A percentile compares a stretch with the other conserved stretches of the same genome.
phyloP scores from a whole-genome alignment of 2,888 invertebrate species.

The Drosophila meridionalis region DNA sequence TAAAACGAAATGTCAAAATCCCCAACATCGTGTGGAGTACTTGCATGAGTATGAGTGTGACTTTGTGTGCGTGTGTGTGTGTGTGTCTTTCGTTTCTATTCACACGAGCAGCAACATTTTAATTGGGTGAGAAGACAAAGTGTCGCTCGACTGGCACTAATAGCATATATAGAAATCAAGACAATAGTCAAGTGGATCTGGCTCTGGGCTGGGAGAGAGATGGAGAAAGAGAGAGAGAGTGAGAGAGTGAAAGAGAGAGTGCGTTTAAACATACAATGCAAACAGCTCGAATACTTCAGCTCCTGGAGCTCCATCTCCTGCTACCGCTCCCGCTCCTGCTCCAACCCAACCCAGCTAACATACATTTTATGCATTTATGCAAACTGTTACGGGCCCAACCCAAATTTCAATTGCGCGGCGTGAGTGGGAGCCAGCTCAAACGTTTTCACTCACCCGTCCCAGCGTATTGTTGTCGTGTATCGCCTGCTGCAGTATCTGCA shows the following conservation, averaged over 20 bases:
- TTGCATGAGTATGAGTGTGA: slow-evolving; percentile 29
- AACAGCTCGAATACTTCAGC: slow-evolving; percentile 57
- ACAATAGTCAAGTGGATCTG: slow-evolving; percentile 56
- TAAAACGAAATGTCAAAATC: slow-evolving; percentile 46
- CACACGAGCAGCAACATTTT: slow-evolving; percentile 58
- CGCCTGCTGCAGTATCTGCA: slow-evolving; percentile 89
- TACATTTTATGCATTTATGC: slow-evolving; percentile 75
- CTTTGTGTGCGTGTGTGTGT: not conserved
- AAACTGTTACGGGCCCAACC: slow-evolving; percentile 46
- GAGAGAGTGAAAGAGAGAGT: slow-evolving; percentile 16
- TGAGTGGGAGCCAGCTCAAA: slow-evolving; percentile 23
- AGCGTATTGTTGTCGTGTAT: slow-evolving; percentile 86
- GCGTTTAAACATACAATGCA: slow-evolving; percentile 65
- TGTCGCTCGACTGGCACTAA: slow-evolving; percentile 74
- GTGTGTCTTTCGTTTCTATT: slow-evolving; percentile 20
- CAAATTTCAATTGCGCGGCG: slow-evolving; percentile 32
- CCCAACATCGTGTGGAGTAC: slow-evolving; percentile 34
- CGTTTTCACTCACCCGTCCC: slow-evolving; percentile 83
- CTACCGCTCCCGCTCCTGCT: not conserved
- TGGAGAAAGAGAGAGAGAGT: not conserved
- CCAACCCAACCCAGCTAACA: slow-evolving; percentile 5
- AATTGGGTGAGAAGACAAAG: slow-evolving; percentile 74
- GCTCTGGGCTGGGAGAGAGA: slow-evolving; percentile 34
- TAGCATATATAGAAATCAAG: slow-evolving; percentile 66
- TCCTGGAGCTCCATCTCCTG: not conserved